Percentiles rank a stretch among this genome's conserved stretches.
Conservation (phyloP, 2,797 vertebrate species). For the Halcyon chelicuti region DNA sequence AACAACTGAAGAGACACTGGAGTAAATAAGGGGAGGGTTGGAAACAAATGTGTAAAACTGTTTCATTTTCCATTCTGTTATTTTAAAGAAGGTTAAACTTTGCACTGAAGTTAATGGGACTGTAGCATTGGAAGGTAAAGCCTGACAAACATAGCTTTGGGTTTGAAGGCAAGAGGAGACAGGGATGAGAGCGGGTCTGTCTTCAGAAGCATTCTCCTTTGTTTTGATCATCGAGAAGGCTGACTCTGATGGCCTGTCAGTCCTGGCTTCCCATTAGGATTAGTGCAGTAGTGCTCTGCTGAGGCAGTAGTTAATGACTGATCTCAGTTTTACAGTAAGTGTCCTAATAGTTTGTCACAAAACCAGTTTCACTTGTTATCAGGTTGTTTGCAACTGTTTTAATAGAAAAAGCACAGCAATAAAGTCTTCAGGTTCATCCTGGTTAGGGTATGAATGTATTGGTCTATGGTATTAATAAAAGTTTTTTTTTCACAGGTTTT, state of each 20-base stretch:
- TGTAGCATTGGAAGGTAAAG: not conserved
- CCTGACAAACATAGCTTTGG: fast-evolving
- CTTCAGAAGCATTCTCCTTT: slow-evolving; percentile 23
- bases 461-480: slow-evolving; percentile 48
- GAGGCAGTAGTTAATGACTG: slow-evolving; percentile 25
- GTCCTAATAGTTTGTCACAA: slow-evolving; percentile 58
- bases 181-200: not conserved
- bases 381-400: slow-evolving; percentile 38
- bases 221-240: not conserved
- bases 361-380: slow-evolving; percentile 28
- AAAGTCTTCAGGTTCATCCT: slow-evolving; percentile 5
- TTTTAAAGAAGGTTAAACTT: not conserved
- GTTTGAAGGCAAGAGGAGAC: not conserved
- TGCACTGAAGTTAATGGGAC: fast-evolving
- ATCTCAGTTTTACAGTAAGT: slow-evolving; percentile 39
- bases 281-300: not conserved
- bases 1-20: not conserved
- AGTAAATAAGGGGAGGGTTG: not conserved
- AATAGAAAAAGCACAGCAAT: not conserved
- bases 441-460: not conserved
- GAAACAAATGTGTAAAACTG: not conserved
- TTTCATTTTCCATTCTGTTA: fast-evolving
- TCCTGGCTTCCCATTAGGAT: not conserved
- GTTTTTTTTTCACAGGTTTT: slow-evolving; percentile 1
- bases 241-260: not conserved